A percentile compares a stretch with the other conserved stretches of the same genome.
phyloP scores from a whole-genome alignment of 2,797 vertebrate species.

The Botia kubotai region DNA sequence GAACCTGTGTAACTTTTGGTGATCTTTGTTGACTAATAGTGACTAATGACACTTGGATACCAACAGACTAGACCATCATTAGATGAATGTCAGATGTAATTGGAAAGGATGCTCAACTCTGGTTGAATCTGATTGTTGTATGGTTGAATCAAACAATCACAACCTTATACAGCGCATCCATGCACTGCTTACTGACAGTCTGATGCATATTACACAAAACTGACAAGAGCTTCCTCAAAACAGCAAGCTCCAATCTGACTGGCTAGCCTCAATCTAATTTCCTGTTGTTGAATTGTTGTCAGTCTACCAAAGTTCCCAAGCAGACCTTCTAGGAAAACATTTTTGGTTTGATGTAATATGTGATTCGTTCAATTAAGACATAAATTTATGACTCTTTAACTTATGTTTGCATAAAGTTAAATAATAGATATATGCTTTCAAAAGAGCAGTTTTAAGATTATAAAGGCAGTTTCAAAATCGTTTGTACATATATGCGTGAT shows the following conservation, averaged over 20 bases:
- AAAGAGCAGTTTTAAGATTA: neutral
- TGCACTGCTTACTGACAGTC: neutral
- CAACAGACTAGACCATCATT: neutral
- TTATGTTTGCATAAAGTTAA: neutral
- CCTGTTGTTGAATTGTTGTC: neutral
- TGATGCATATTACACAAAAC: slow-evolving; percentile 6
- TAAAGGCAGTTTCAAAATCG: neutral
- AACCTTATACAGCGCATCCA: neutral
- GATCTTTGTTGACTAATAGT: slow-evolving; percentile 4
- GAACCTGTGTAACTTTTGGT: slow-evolving; percentile 19
- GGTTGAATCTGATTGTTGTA: neutral
- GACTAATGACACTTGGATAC: neutral
- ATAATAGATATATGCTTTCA: neutral
- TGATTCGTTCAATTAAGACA: neutral
- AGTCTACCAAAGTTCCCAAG: neutral
- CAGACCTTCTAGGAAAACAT: neutral
- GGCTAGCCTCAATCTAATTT: neutral
- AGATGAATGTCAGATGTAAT: neutral
- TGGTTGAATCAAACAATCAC: neutral
- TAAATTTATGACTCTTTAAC: neutral
- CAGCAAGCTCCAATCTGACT: neutral
- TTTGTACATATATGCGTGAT: neutral
- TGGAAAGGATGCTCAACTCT: neutral
- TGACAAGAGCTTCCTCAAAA: neutral
- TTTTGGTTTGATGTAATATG: neutral